phyloP scores from a whole-genome alignment of 2,113 vertebrate species.

The Gymnobelideus leadbeateri region DNA sequence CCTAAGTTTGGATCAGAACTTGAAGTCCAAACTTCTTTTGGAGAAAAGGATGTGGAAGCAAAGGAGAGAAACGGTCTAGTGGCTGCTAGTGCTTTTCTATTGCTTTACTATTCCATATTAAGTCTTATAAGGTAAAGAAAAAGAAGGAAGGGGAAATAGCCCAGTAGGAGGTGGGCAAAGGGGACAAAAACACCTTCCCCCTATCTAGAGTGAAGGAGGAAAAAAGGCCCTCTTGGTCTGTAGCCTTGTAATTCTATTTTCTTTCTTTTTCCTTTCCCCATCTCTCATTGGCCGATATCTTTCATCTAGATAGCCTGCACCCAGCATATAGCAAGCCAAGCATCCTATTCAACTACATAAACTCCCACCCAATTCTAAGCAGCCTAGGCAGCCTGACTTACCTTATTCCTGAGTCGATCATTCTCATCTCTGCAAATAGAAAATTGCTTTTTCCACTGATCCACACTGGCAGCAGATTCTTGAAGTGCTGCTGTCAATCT shows the following conservation, averaged over 20 bases:
- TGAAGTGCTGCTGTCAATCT: slow-evolving; percentile 91
- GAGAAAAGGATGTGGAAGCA: background rate
- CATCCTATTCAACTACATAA: background rate
- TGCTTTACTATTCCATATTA: background rate
- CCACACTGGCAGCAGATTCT: slow-evolving; percentile 92
- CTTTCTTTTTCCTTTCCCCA: background rate
- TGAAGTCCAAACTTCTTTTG: background rate
- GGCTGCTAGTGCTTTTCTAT: background rate
- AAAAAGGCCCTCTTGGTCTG: background rate
- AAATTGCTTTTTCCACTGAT: slow-evolving; percentile 96
- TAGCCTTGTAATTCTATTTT: background rate
- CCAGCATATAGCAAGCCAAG: background rate
- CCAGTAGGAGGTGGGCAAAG: rapidly evolving
- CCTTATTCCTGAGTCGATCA: slow-evolving; percentile 92
- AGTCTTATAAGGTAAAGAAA: background rate
- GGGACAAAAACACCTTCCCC: background rate
- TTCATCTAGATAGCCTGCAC: background rate
- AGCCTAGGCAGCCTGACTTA: slow-evolving; percentile 57
- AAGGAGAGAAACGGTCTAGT: background rate
- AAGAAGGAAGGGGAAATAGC: background rate
- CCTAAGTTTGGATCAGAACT: background rate
- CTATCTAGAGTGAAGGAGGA: background rate
- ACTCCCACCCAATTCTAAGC: background rate
- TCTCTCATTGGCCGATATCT: background rate
- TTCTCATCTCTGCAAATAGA: slow-evolving; percentile 93